Percentiles rank a stretch among this genome's conserved stretches.
These are phyloP conservation scores for Vespertilio murinus DNA, from an alignment of 2,797 vertebrate species.

Conservation along the genomic window DNA sequence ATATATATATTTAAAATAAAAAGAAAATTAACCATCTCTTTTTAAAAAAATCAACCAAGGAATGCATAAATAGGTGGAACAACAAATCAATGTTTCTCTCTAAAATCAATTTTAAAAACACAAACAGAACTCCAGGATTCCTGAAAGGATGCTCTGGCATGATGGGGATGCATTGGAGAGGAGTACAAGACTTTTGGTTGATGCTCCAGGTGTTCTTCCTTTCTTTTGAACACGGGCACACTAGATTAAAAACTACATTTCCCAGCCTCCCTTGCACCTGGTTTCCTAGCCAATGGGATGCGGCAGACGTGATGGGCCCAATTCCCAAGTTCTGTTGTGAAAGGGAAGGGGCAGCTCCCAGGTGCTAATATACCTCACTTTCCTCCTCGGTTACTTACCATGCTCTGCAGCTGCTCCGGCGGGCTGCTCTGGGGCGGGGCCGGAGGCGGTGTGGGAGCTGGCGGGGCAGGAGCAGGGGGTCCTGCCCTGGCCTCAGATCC, in stretches of 20 bases:
- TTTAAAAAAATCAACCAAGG: not conserved
- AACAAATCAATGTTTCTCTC: not conserved
- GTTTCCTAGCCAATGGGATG: not conserved
- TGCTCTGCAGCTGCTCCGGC: conserved; percentile 53
- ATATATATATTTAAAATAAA: too few species aligned
- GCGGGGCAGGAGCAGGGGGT: conserved; percentile 34
- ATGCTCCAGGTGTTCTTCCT: not conserved
- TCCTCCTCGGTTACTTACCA: conserved; percentile 57
- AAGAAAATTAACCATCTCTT: too few species aligned
- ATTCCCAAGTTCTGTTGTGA: not conserved
- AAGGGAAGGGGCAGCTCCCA: not conserved
- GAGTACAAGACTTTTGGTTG: not conserved
- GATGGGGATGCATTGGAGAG: not conserved
- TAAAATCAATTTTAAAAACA: not conserved
- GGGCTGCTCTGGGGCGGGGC: conserved; percentile 53
- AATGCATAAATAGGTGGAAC: not conserved
- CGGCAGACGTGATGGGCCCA: not conserved
- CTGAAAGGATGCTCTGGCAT: not conserved
- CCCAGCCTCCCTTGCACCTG: not conserved
- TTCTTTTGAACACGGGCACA: not conserved
- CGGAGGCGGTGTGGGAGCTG: conserved; percentile 38
- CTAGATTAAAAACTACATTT: conserved; percentile 39
- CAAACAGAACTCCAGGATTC: not conserved
- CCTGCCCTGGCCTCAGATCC: conserved; percentile 66
- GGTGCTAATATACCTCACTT: accelerated